Base-by-base conservation (phyloP, 2,888 invertebrate species). In the Scaptodrosophila latifasciaeformis region DNA sequence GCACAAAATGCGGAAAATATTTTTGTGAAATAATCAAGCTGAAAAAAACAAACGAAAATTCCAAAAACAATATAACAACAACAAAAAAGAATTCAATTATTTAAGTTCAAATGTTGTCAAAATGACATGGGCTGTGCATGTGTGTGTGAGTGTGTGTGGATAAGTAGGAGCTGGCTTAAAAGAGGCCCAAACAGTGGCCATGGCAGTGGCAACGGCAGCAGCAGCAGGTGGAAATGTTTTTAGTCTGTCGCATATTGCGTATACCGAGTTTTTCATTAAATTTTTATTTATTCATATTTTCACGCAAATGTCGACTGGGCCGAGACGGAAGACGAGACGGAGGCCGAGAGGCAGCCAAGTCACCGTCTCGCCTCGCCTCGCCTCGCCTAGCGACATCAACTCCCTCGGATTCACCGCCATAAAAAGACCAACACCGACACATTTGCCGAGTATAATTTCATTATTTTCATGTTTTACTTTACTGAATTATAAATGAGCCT, bases 381-480 rank as follows among this genome's bases (percentile, higher is more conserved):
- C n/a, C n/a, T n/a, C n/a, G n/a, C n/a, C n/a, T n/a, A n/a, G n/a
- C n/a, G n/a, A n/a, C n/a, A n/a, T n/a, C n/a, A n/a, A n/a, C n/a
- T n/a, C n/a, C n/a, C n/a, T n/a, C n/a, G n/a, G n/a, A n/a, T n/a
- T n/a, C n/a, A n/a, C n/a, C n/a, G n/a, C n/a, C n/a, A n/a, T n/a
- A n/a, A n/a, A n/a, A n/a, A n/a, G n/a, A n/a, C n/a, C n/a, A n/a
- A n/a, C n/a, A n/a, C 34, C 19, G 48, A 40, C 46, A 46, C 67
- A 75, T 74, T 72, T 76, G 70, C 75, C 62, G 66, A 69, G 71
- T 69, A 76, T 75, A 75, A 75, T 76, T 75, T 75, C 70, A 75
- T 75, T 75, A 75, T 70, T 75, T 76, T 70, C 76, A 75, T 75
- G 74, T 75, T 75, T 75, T 75, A 75, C 76, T 75, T 75, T 67